These are phyloP conservation scores for Hydractinia symbiolongicarpus DNA, from an alignment of 30 jellyfish, hydroid and myxozoan species.

Conservation along the genomic window DNA sequence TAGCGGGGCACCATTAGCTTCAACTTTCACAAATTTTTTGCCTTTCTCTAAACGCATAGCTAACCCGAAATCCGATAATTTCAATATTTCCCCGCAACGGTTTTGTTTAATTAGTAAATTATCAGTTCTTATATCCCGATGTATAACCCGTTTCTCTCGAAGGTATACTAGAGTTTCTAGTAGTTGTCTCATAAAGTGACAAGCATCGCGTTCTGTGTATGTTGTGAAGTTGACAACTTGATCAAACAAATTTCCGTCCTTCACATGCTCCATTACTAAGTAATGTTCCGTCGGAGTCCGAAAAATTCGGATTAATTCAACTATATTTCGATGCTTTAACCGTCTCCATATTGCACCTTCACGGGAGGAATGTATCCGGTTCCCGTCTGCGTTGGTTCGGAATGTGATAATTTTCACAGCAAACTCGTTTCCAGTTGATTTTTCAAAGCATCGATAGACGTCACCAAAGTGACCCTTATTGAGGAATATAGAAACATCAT, in stretches of 20 bases:
- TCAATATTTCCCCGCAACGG: conserved; percentile 18
- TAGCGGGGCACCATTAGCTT: conserved; percentile 45
- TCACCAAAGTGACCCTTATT: conserved; percentile 38
- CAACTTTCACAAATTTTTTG: conserved; percentile 1
- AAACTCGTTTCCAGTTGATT: conserved; percentile 2
- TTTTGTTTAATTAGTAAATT: conserved; percentile 18
- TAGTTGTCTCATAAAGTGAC: conserved; percentile 35
- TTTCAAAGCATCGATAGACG: conserved; percentile 15
- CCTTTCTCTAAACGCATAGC: conserved; percentile 42
- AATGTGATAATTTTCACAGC: conserved; percentile 27
- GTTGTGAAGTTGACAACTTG: conserved; percentile 20
- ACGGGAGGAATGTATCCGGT: conserved; percentile 8
- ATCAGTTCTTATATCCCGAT: conserved; percentile 42
- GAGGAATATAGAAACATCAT: conserved; percentile 1
- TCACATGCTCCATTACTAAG: conserved; percentile 30
- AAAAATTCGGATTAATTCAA: conserved; percentile 24
- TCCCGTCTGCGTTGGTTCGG: background rate
- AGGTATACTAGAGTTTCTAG: conserved; percentile 27
- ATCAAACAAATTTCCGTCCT: conserved; percentile 36
- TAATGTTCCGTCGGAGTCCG: conserved; percentile 39
- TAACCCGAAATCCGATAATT: conserved; percentile 44
- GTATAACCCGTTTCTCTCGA: conserved; percentile 29
- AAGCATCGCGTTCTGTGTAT: conserved; percentile 58
- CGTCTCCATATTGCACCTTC: conserved; percentile 60
- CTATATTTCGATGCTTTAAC: conserved; percentile 30